phyloP scores from a whole-genome alignment of 2,797 vertebrate species.

The Distichodus sexfasciatus region DNA sequence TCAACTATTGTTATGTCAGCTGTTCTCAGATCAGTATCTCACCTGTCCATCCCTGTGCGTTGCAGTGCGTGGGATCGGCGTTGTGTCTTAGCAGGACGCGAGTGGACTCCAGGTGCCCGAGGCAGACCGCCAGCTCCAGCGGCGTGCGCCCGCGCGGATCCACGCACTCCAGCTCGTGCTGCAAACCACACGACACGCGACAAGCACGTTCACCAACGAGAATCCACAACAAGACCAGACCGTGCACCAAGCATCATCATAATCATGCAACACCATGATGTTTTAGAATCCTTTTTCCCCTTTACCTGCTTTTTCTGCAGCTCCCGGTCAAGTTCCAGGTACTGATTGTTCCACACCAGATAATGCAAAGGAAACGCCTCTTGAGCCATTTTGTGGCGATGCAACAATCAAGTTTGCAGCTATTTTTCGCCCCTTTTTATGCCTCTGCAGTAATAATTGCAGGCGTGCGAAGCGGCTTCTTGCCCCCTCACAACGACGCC shows the following conservation, averaged over 20 bases:
- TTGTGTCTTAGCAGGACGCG: slow-evolving; percentile 86
- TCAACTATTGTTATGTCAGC: too few relatives aligned
- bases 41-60: slow-evolving; percentile 89
- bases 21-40: too few relatives aligned
- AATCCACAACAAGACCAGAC: not conserved
- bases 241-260: not conserved
- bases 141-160: slow-evolving; percentile 89
- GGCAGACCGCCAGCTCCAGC: slow-evolving; percentile 87
- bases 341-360: slow-evolving; percentile 91
- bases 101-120: slow-evolving; percentile 89
- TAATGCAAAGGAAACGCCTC: slow-evolving; percentile 85
- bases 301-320: slow-evolving; percentile 84
- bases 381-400: slow-evolving; percentile 66
- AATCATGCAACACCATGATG: not conserved
- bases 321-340: slow-evolving; percentile 85
- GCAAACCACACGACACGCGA: slow-evolving; percentile 45
- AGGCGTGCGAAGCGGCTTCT: too few relatives aligned
- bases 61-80: slow-evolving; percentile 84
- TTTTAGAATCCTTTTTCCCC: too few relatives aligned
- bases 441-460: too few relatives aligned
- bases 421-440: not conserved
- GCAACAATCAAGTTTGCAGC: not conserved
- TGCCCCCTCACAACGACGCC: not conserved
- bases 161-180: slow-evolving; percentile 83
- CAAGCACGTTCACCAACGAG: slow-evolving; percentile 30